Evolutionary conservation across 2,797 vertebrate genomes (phyloP).

Genomic region (Eospalax fontanierii): DNA sequence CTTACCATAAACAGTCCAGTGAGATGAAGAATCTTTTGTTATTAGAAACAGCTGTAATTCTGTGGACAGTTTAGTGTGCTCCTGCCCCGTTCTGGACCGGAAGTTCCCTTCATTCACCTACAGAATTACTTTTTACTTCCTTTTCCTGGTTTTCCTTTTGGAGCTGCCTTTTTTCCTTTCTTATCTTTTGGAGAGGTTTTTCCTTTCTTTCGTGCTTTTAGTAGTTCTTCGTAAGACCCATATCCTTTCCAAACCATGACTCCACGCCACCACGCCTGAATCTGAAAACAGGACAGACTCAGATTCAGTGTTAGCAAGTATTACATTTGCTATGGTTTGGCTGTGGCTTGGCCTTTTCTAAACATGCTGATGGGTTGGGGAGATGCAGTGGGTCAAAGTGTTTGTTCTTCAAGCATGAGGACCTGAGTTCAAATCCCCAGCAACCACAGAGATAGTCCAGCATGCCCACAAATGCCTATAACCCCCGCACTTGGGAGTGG

Average conservation of each 20-base stretch:
- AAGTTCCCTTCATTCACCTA: not conserved
- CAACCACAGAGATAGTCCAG: too few species aligned
- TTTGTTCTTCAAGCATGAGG: not conserved
- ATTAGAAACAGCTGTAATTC: not conserved
- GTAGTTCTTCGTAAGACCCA: slow-evolving; percentile 72
- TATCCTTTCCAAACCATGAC: slow-evolving; percentile 82
- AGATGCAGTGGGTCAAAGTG: too few species aligned
- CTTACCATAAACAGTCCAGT: slow-evolving; percentile 41
- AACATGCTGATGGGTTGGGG: not conserved
- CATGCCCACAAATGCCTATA: too few species aligned
- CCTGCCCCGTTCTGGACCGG: not conserved
- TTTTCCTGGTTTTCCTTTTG: slow-evolving; percentile 80
- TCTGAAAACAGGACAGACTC: slow-evolving; percentile 80
- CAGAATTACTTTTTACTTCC: slow-evolving; percentile 80
- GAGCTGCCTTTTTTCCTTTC: slow-evolving; percentile 80
- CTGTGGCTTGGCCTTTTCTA: not conserved
- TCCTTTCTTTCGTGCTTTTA: slow-evolving; percentile 71
- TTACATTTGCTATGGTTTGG: not conserved
- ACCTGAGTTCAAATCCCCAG: not conserved
- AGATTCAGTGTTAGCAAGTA: not conserved
- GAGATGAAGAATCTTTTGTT: slow-evolving; percentile 50
- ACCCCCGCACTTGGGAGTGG: not conserved
- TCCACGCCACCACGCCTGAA: slow-evolving; percentile 85
- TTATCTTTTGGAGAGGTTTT: slow-evolving; percentile 84
- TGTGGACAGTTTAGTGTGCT: slow-evolving; percentile 7